These are phyloP conservation scores for Epicauta chinensis DNA, from an alignment of 1,140 invertebrate genomes.

Conservation along the genomic window DNA sequence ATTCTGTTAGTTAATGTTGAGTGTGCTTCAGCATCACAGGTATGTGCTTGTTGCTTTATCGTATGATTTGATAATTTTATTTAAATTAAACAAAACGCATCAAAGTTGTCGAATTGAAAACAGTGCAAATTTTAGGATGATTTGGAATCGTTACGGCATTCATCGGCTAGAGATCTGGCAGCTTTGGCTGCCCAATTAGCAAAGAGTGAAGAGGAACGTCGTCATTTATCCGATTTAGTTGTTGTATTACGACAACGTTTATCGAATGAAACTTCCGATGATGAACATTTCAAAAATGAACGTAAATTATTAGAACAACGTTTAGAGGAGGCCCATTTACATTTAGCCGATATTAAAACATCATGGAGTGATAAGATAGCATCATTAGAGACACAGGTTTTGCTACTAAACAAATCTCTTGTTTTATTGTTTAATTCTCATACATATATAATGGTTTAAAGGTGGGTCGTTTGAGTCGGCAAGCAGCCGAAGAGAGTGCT, in stretches of 20 bases:
- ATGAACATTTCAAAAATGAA: conserved; percentile 57
- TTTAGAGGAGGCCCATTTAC: conserved; percentile 75
- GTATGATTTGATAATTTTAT: neutral
- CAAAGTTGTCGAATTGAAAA: neutral
- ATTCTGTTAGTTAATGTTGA: conserved; percentile 2
- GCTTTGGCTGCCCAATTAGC: conserved; percentile 53
- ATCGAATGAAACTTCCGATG: conserved; percentile 45
- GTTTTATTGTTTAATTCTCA: neutral
- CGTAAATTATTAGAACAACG: conserved; percentile 64
- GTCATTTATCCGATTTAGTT: conserved; percentile 60
- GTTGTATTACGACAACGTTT: conserved; percentile 55
- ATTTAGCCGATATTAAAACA: conserved; percentile 80
- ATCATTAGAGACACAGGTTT: conserved; percentile 78
- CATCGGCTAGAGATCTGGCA: conserved; percentile 54
- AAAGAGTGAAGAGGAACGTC: conserved; percentile 55
- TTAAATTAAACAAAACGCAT: neutral
- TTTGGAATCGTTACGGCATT: conserved; percentile 57
- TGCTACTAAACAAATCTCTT: conserved; percentile 18
- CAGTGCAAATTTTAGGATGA: conserved; percentile 53
- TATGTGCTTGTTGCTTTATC: conserved; percentile 33
- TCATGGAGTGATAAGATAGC: conserved; percentile 86
- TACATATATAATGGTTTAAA: conserved; percentile 29
- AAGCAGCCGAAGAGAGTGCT: conserved; percentile 72
- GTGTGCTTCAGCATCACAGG: conserved; percentile 30
- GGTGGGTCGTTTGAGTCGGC: conserved; percentile 67